Base-by-base conservation (phyloP, 1,140 invertebrate species). In the Drosophila nebulosa region DNA sequence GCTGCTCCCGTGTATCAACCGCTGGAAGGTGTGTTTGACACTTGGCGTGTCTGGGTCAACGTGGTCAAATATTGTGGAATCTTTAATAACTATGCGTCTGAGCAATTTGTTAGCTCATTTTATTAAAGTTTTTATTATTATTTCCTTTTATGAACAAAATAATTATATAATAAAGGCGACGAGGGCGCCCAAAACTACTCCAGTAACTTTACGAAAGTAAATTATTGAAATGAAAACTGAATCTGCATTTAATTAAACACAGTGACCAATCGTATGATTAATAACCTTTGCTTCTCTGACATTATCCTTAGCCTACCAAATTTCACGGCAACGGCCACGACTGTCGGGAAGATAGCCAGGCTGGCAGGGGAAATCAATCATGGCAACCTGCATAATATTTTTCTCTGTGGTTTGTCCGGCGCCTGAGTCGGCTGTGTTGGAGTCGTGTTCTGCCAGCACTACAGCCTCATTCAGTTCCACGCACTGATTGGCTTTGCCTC, bases 361-460 rank as follows among this genome's bases (percentile, higher is more conserved):
- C 53, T 90, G 90, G 50, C 90, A 91, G 30, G 90, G 90, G 16
- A 91, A 91, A 59, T 90, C 90, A 57, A 91, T 90, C 89, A 91
- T 88, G 35, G 85, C 83, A 21, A 91, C 86, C 30, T 76, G 59
- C 84, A 84, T 86, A 12, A 80, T 63, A 21, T 16, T 66, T 64
- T 14, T 79, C 73, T 16, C 58, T 75, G 21, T 26, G 42, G 57
- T 16, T 42, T 64, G 12, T 6, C 64, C 21, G 10, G 18, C 22
- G 21, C 35, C 27, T 2, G 63, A 18, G 7, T 39, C 6, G 12
- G 24, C 52, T 0, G 30, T 59, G 4, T 62, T 51, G 4, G 66
- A 51, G 12, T 73, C 60, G 36, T 65, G 62, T 39, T 74, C 68
- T 0, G 46, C 63, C 26, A 65, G 36, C 7, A 89, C 84, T 27